A percentile compares a stretch with the other conserved stretches of the same genome.
Conservation (phyloP, 1,140 invertebrate genomes). For the Pseudomyrmex cubaensis region DNA sequence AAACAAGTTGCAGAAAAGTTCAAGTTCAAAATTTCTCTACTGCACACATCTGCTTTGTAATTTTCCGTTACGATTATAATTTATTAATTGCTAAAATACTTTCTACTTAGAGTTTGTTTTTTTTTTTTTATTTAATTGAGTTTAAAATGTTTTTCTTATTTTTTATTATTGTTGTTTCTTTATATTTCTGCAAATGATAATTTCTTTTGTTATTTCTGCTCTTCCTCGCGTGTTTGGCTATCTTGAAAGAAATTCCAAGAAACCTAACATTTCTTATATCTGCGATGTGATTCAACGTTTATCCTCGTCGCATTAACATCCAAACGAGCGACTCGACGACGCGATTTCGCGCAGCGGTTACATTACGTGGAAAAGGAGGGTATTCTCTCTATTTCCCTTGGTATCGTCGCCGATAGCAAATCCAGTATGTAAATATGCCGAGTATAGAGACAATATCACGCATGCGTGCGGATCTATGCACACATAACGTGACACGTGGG, state of each 20-base stretch:
- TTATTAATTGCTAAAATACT: no score
- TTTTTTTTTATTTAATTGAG: no score
- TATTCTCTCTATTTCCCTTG: slow-evolving; percentile 24
- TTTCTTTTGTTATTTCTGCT: no score
- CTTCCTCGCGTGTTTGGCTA: no score
- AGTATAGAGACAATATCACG: slow-evolving; percentile 57
- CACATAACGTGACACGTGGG: slow-evolving; percentile 74
- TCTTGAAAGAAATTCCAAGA: slow-evolving; percentile 22
- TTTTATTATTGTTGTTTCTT: no score
- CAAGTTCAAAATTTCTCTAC: not conserved
- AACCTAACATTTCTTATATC: slow-evolving; percentile 23
- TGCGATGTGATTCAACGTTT: slow-evolving; percentile 61
- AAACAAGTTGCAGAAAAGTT: not conserved
- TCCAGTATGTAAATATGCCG: slow-evolving; percentile 72
- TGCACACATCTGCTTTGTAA: no score
- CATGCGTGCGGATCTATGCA: slow-evolving; percentile 71
- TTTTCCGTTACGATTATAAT: no score
- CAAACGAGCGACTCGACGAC: slow-evolving; percentile 68
- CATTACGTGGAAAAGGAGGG: slow-evolving; percentile 13
- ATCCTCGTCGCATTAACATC: slow-evolving; percentile 64
- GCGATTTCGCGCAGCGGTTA: slow-evolving; percentile 39
- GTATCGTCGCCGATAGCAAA: slow-evolving; percentile 70
- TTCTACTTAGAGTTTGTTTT: no score
- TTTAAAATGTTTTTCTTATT: no score
- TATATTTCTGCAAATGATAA: no score